These are phyloP conservation scores for Lithophane semibrunnea DNA, from an alignment of 2,888 invertebrate genomes.

Conservation along the genomic window DNA sequence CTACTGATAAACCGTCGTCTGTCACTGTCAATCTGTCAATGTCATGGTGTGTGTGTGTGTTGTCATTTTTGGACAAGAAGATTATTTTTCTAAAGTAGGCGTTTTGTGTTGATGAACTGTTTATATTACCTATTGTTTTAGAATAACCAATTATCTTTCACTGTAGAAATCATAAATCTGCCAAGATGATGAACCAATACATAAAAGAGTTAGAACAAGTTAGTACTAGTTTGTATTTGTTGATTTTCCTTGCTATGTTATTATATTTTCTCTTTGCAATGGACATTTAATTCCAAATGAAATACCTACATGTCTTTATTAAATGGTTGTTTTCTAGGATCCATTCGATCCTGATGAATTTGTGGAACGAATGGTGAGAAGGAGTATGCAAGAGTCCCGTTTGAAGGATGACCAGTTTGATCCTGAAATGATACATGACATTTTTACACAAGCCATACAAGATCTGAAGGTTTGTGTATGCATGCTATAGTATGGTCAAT, in stretches of 20 bases:
- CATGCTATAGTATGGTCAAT: background rate
- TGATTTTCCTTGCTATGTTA: background rate
- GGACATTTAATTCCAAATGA: background rate
- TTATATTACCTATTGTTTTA: background rate
- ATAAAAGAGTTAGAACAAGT: constrained; percentile 97
- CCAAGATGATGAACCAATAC: constrained; percentile 96
- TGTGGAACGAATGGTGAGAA: constrained; percentile 98
- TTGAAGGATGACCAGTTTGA: constrained; percentile 93
- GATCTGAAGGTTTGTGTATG: constrained; percentile 88
- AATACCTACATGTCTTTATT: background rate
- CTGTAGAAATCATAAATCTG: constrained; percentile 2
- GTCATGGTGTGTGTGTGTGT: background rate
- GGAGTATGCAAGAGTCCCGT: constrained; percentile 95
- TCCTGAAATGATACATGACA: constrained; percentile 96
- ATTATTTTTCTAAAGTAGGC: constrained; percentile 34
- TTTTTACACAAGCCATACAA: constrained; percentile 98
- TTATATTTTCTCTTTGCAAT: background rate
- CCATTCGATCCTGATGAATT: constrained; percentile 99
- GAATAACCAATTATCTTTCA: background rate
- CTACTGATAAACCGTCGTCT: background rate
- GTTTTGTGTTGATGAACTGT: constrained; percentile 25
- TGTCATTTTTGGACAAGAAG: background rate
- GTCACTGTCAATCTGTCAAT: background rate
- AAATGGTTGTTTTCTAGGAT: constrained; percentile 91
- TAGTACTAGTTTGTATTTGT: constrained; percentile 62